Evolutionary conservation across 2,113 vertebrate genomes (phyloP).

Genomic region (Lynx canadensis): DNA sequence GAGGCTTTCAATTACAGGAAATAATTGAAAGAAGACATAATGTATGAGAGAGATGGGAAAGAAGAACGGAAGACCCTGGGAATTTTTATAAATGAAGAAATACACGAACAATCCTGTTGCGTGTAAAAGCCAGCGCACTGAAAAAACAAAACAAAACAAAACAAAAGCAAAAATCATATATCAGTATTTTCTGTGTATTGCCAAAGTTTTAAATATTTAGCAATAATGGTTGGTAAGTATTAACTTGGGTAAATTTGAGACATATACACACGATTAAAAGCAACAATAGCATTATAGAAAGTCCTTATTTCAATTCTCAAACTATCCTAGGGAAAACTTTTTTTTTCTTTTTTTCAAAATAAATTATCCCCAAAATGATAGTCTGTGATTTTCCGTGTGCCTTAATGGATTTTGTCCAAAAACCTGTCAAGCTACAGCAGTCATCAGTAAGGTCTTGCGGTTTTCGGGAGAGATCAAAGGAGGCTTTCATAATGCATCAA

Average conservation of each 20-base stretch:
- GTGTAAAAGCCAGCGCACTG: rapidly evolving
- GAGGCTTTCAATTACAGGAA: not conserved
- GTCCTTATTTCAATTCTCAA: not conserved
- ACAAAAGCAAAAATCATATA: not conserved
- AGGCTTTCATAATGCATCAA: slow-evolving; percentile 75
- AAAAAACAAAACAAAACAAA: not conserved
- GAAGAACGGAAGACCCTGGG: rapidly evolving
- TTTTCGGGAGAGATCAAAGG: slow-evolving; percentile 79
- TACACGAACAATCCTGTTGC: not conserved
- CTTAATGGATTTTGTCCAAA: slow-evolving; percentile 71
- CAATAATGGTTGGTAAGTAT: not conserved
- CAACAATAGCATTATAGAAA: not conserved
- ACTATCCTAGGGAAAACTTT: not conserved
- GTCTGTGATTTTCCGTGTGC: not conserved
- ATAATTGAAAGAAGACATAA: not conserved
- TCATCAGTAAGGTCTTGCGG: slow-evolving; percentile 61
- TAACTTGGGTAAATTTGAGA: not conserved
- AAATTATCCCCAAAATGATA: slow-evolving; percentile 39
- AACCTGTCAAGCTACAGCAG: slow-evolving; percentile 70
- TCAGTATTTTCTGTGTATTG: not conserved
- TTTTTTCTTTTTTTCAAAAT: slow-evolving; percentile 8
- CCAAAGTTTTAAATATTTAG: not conserved
- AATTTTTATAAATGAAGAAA: not conserved
- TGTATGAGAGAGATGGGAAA: not conserved
- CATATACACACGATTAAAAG: not conserved